These are phyloP conservation scores for Melieria crassipennis DNA, from an alignment of 2,888 invertebrate species.

Conservation along the genomic window DNA sequence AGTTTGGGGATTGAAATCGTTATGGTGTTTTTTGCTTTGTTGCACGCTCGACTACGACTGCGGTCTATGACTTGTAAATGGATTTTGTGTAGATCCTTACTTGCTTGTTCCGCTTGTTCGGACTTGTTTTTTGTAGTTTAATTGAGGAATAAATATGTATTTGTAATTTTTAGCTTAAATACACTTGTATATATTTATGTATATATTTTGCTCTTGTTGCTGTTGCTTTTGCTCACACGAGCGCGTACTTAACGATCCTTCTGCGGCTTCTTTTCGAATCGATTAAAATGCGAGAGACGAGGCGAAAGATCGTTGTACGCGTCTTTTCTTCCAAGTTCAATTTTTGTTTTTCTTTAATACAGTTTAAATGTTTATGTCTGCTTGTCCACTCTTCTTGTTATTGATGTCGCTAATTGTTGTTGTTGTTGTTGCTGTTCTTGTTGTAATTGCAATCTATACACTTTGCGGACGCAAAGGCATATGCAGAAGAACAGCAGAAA, in stretches of 20 bases:
- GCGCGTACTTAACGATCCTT: too few relatives aligned
- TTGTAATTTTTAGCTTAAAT: slow-evolving; percentile 32
- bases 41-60: background rate
- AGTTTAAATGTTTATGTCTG: slow-evolving; percentile 27
- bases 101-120: too few relatives aligned
- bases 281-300: too few relatives aligned
- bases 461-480: slow-evolving; percentile 24
- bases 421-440: slow-evolving; percentile 11
- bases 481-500: slow-evolving; percentile 6
- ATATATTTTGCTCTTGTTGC: slow-evolving; percentile 23
- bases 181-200: slow-evolving; percentile 30
- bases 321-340: too few relatives aligned
- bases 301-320: too few relatives aligned
- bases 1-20: too few relatives aligned
- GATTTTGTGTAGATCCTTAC: background rate
- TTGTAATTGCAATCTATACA: slow-evolving; percentile 3
- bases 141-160: slow-evolving; percentile 24
- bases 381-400: too few relatives aligned
- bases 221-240: background rate
- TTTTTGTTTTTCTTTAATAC: slow-evolving; percentile 2
- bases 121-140: background rate
- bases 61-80: background rate
- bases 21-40: background rate
- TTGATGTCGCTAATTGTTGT: background rate
- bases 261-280: too few relatives aligned